Percentiles rank a stretch among this genome's conserved stretches.
These are phyloP conservation scores for Plebejus argus DNA, from an alignment of 2,888 invertebrate genomes.

Conservation along the genomic window DNA sequence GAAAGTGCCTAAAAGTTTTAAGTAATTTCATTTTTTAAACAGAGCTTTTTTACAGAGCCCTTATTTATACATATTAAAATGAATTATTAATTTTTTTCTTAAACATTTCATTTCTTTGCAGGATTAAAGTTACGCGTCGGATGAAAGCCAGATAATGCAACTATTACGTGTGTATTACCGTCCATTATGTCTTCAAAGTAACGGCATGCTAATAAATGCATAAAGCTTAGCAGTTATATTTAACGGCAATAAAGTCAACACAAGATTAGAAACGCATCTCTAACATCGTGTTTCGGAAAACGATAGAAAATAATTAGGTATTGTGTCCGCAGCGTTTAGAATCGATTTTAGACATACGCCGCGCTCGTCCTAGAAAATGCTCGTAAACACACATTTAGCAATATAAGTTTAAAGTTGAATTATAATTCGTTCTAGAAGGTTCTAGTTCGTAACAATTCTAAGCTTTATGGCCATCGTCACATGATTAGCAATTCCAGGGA, in stretches of 20 bases:
- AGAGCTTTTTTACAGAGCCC: too few relatives aligned
- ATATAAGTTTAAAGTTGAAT: neutral
- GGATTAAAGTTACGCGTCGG: neutral
- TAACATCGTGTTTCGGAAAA: neutral
- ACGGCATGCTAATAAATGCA: neutral
- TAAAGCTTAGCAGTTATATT: neutral
- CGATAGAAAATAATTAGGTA: neutral
- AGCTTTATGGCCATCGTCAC: too few relatives aligned
- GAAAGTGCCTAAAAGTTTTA: neutral
- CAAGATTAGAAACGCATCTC: neutral
- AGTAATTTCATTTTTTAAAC: too few relatives aligned
- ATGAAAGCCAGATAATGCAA: neutral
- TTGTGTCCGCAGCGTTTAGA: constrained; percentile 30
- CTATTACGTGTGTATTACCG: neutral
- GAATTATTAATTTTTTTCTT: too few relatives aligned
- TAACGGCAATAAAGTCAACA: neutral
- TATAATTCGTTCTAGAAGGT: neutral
- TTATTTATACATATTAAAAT: too few relatives aligned
- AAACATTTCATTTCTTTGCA: too few relatives aligned
- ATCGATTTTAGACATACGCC: constrained; percentile 58
- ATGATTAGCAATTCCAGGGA: too few relatives aligned
- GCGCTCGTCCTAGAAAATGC: constrained; percentile 62
- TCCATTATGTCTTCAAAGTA: neutral
- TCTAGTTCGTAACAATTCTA: too few relatives aligned
- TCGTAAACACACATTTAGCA: constrained; percentile 56